Conservation (phyloP, 2,797 vertebrate species). For the Gymnothorax reevesii region DNA sequence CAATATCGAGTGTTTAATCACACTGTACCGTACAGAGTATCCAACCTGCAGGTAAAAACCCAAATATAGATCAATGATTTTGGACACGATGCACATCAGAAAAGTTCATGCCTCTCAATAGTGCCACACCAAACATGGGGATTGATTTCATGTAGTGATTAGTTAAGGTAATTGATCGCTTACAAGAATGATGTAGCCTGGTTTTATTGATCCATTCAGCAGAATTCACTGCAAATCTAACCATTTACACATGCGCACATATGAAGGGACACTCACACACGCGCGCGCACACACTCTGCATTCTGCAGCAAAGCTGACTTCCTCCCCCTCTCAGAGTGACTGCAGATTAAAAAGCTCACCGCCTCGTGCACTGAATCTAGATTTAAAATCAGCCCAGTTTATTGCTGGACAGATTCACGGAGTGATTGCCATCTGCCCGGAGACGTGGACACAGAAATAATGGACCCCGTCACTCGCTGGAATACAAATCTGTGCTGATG, state of each 20-base stretch:
- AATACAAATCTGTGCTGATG: not conserved
- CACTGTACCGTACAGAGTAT: not conserved
- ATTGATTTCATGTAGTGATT: not conserved
- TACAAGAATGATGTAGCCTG: not conserved
- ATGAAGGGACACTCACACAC: not conserved
- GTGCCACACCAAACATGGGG: not conserved
- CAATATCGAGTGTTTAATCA: not conserved
- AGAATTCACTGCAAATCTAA: not conserved
- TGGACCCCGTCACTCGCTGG: not conserved
- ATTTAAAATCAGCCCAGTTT: constrained; percentile 3
- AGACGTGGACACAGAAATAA: not conserved
- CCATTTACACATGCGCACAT: not conserved
- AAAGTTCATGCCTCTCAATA: not conserved
- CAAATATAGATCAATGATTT: not conserved
- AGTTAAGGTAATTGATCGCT: not conserved
- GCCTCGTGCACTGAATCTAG: not conserved
- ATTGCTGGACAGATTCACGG: not conserved
- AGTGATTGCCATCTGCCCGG: not conserved
- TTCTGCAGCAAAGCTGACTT: not conserved
- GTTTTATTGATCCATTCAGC: not conserved
- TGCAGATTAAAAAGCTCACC: not conserved
- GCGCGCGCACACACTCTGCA: not conserved
- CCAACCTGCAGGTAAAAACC: no score
- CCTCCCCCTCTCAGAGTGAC: not conserved
- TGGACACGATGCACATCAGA: not conserved